Conservation (phyloP, 2,113 vertebrate genomes). For the Hyperopisus bebe region DNA sequence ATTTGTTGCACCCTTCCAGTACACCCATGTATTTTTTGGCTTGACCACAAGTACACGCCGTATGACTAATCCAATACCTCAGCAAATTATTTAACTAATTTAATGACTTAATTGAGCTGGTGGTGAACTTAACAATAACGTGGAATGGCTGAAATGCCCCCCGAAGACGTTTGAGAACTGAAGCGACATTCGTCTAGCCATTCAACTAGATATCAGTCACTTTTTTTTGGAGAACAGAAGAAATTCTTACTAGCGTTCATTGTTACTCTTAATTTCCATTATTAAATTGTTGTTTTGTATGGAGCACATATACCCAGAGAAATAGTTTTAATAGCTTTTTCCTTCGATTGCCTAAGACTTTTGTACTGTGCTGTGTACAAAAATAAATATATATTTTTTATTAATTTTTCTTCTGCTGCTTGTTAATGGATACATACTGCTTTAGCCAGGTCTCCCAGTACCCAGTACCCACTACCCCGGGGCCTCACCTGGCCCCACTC, state of each 20-base stretch:
- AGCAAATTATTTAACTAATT: background rate
- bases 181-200: background rate
- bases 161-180: background rate
- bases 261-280: background rate
- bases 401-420: too few species aligned
- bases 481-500: too few species aligned
- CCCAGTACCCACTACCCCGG: too few species aligned
- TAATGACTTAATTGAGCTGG: background rate
- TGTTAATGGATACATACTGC: too few species aligned
- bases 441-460: too few species aligned
- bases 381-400: too few species aligned
- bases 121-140: too few species aligned
- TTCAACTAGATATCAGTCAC: background rate
- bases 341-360: background rate
- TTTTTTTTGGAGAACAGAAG: background rate
- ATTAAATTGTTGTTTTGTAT: background rate
- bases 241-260: background rate
- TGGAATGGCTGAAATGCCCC: too few species aligned
- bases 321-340: background rate
- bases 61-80: background rate
- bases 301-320: background rate
- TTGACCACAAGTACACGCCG: background rate
- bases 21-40: background rate
- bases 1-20: too few species aligned
- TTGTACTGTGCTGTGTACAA: background rate